phyloP scores from a whole-genome alignment of 2,797 vertebrate genomes.

The Epinephelus malabaricus region DNA sequence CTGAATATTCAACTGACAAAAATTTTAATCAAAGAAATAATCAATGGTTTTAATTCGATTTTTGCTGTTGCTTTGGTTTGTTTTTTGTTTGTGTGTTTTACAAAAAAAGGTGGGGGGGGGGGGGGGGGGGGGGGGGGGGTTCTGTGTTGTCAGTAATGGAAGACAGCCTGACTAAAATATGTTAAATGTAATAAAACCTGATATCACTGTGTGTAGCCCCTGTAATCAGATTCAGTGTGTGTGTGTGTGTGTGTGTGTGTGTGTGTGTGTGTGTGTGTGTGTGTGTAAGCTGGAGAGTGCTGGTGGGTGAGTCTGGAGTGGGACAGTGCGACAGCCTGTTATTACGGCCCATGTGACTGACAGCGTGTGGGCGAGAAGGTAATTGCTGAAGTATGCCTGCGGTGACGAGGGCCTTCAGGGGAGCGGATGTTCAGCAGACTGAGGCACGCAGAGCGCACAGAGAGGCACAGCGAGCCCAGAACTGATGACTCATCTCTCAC shows the following conservation, averaged over 20 bases:
- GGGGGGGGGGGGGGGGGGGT: too few species aligned
- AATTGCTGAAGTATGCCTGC: conserved; percentile 82
- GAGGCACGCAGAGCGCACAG: conserved; percentile 46
- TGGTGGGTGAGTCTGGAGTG: conserved; percentile 44
- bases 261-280: neutral
- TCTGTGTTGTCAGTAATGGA: neutral
- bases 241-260: neutral
- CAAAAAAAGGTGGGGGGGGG: too few species aligned
- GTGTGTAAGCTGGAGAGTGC: conserved; percentile 21
- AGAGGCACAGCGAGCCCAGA: conserved; percentile 54
- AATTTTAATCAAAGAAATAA: neutral
- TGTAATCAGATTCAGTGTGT: conserved; percentile 16
- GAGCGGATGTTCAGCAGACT: conserved; percentile 83
- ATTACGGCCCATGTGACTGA: conserved; percentile 78
- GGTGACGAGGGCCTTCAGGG: conserved; percentile 74
- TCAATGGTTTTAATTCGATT: too few species aligned
- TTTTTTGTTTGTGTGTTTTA: too few species aligned
- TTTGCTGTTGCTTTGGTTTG: too few species aligned
- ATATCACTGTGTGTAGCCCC: neutral
- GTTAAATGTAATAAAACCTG: neutral
- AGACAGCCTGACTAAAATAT: neutral
- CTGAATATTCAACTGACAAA: neutral
- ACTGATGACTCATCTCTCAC: conserved; percentile 84
- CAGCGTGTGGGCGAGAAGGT: conserved; percentile 80
- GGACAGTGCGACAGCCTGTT: conserved; percentile 75